phyloP scores from a whole-genome alignment of 1,140 invertebrate genomes.

The Meloidogyne floridensis region DNA sequence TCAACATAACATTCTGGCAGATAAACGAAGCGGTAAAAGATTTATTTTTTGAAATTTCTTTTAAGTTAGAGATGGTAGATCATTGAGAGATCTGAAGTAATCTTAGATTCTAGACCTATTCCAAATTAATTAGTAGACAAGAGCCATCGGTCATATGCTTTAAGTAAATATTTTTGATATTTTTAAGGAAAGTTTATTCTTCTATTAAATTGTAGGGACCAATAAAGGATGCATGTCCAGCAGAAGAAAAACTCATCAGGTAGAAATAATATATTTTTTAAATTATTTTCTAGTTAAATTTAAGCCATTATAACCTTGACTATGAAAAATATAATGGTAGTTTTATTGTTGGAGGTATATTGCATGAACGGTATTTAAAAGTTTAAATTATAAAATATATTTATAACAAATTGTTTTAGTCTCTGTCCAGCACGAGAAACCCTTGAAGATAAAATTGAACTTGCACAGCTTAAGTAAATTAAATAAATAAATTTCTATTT shows the following conservation, averaged over 20 bases:
- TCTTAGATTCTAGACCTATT: too few species aligned
- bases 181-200: not conserved
- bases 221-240: not conserved
- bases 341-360: not conserved
- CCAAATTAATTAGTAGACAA: too few species aligned
- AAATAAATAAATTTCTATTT: not conserved
- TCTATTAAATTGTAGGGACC: not conserved
- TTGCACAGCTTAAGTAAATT: not conserved
- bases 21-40: not conserved
- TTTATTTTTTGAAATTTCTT: too few species aligned
- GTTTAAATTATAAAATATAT: not conserved
- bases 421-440: not conserved
- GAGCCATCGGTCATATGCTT: too few species aligned
- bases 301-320: not conserved
- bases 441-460: not conserved
- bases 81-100: too few species aligned
- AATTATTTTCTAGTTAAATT: not conserved
- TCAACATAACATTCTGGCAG: not conserved
- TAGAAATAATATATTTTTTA: not conserved
- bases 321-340: not conserved
- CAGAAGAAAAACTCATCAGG: not conserved
- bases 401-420: conserved; percentile 2
- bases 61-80: too few species aligned
- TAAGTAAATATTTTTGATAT: too few species aligned
- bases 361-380: not conserved